Conservation (phyloP, 2,888 invertebrate species). For the Subacronicta megacephala region DNA sequence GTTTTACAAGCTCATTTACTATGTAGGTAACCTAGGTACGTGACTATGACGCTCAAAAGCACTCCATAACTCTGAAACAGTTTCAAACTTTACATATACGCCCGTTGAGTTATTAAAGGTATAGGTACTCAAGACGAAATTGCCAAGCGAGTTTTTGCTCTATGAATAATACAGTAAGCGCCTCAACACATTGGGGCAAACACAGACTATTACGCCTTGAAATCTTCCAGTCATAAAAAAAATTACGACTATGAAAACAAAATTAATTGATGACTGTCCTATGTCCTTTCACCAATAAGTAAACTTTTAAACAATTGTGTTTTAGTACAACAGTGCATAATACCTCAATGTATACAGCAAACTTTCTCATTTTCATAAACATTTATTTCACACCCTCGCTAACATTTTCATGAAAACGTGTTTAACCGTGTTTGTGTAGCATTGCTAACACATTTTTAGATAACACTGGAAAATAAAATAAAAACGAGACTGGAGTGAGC, state of each 20-base stretch:
- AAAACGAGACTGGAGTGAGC: background rate
- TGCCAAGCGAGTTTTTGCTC: background rate
- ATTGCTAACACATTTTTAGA: constrained; percentile 8
- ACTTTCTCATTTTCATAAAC: constrained; percentile 38
- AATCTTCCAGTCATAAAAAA: too few species aligned
- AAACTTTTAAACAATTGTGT: background rate
- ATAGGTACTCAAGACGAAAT: background rate
- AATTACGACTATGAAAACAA: too few species aligned
- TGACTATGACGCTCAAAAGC: constrained; percentile 30
- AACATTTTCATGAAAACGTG: constrained; percentile 17
- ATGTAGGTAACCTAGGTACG: constrained; percentile 14
- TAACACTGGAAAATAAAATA: constrained; percentile 19
- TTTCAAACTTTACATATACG: constrained; percentile 50
- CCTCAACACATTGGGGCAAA: too few species aligned
- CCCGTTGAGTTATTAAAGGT: background rate
- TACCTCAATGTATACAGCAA: constrained; percentile 7
- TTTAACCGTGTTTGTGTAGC: constrained; percentile 21
- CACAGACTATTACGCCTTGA: too few species aligned
- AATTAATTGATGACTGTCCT: too few species aligned
- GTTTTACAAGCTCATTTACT: constrained; percentile 22
- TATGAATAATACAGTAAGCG: too few species aligned
- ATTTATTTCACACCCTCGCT: constrained; percentile 30
- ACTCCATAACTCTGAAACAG: constrained; percentile 39
- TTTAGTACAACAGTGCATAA: background rate
- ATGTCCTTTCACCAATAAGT: too few species aligned